Evolutionary conservation across 2,888 invertebrate genomes (phyloP), one percentile per base, ranked within the genome.

Genomic region (Poecilobothrus nobilitatus): DNA sequence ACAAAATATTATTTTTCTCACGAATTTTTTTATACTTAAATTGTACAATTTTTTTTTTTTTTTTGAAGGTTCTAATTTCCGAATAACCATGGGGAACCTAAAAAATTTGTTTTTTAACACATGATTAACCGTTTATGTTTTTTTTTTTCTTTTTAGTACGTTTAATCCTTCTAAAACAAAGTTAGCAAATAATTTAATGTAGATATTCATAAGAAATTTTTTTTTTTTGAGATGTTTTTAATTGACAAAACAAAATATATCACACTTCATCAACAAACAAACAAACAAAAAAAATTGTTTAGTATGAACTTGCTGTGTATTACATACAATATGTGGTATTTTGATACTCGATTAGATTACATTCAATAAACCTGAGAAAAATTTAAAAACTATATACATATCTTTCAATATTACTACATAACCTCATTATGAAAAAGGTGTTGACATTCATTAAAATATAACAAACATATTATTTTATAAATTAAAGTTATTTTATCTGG

Each of bases 1-100:
- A 53, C 53, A 53, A 53, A 53, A 53, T 53, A 53, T 53, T n/a
- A 37, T 37, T 37, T 18, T 53, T 53, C 53, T 53, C 53, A 53
- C 53, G 53, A 53, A 10, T 10, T 15, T n/a, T 53, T 18, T 1
- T 53, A 12, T 53, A 18, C 18, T 2, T 53, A 53, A 15, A 53
- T 53, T 41, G 27, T 27, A 41, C 41, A 41, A 41, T 41, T 41
- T 41, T 27, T 27, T 27, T 41, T 41, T 27, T 27, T 27, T 4
- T 27, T 27, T 27, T 27, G 5, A 27, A 27, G 27, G 27, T 27
- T 27, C 5, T 4, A 4, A 5, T 5, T 27, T 27, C 5, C 27
- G 27, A 27, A 27, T 27, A 53, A 53, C 53, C 12, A 53, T 53
- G 53, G 53, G 53, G 53, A 53, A 53, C 18, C 53, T 53, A 53